Evolutionary conservation across 2,888 invertebrate genomes (phyloP).

Genomic region (Schizotus pectinicornis): DNA sequence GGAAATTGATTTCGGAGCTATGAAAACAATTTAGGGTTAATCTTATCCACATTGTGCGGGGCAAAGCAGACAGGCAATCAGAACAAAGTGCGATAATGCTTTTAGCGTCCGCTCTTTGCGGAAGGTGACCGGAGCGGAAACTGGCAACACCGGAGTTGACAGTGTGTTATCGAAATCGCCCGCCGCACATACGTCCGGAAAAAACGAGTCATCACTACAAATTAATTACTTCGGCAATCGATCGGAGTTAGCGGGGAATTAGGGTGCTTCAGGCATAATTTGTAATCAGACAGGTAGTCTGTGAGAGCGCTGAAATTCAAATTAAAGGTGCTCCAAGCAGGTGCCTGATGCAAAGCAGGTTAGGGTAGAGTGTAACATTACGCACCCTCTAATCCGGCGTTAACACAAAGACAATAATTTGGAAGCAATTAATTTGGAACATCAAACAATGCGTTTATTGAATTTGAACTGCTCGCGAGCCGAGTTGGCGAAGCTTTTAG

Average conservation of each 20-base stretch:
- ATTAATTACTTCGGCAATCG: slow-evolving; percentile 10
- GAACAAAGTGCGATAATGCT: slow-evolving; percentile 42
- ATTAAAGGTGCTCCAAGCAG: slow-evolving; percentile 21
- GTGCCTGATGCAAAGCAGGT: slow-evolving; percentile 15
- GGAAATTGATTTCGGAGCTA: slow-evolving; percentile 33
- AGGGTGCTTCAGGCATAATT: slow-evolving; percentile 14
- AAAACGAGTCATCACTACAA: not conserved
- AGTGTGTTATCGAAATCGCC: too few relatives aligned
- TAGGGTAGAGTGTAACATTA: not conserved
- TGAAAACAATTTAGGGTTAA: slow-evolving; percentile 44
- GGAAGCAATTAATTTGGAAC: slow-evolving; percentile 7
- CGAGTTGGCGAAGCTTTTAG: too few relatives aligned
- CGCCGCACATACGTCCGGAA: slow-evolving; percentile 1
- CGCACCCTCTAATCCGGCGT: slow-evolving; percentile 6
- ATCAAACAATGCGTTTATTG: not conserved
- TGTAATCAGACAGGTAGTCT: slow-evolving; percentile 16
- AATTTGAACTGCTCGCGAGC: too few relatives aligned
- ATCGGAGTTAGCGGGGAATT: slow-evolving; percentile 18
- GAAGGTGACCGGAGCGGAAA: not conserved
- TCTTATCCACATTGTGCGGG: slow-evolving; percentile 30
- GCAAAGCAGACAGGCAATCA: slow-evolving; percentile 40
- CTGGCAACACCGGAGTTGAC: too few relatives aligned
- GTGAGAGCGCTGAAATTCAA: slow-evolving; percentile 19
- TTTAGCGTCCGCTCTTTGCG: slow-evolving; percentile 23
- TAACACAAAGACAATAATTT: slow-evolving; percentile 11